These are phyloP conservation scores for Aphis craccivora DNA, from an alignment of 1,140 invertebrate species.

Conservation along the genomic window DNA sequence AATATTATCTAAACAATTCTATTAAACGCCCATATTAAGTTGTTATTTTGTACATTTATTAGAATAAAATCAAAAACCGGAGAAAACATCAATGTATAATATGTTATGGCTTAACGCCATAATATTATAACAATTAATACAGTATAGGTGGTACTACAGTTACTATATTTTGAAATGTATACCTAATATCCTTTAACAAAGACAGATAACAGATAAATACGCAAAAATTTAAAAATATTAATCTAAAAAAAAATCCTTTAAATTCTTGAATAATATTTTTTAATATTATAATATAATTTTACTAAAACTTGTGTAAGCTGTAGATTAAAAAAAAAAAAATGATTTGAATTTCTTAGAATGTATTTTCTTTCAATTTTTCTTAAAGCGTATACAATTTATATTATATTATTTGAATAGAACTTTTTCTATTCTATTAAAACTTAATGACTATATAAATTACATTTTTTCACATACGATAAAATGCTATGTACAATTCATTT, in stretches of 20 bases:
- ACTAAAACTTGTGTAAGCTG: background rate
- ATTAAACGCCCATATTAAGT: background rate
- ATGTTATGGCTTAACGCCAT: background rate
- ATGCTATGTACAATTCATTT: background rate
- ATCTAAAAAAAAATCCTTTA: background rate
- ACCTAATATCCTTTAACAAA: background rate
- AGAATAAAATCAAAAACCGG: background rate
- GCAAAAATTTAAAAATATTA: background rate
- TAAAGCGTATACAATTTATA: background rate
- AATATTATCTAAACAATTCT: background rate
- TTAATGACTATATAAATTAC: constrained; percentile 4
- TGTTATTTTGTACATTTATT: background rate
- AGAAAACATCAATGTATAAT: background rate
- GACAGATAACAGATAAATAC: background rate
- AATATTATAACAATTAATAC: background rate
- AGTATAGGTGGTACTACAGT: background rate
- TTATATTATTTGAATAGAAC: background rate
- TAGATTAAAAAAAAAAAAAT: background rate
- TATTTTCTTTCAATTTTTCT: background rate
- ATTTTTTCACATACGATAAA: background rate
- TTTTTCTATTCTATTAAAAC: background rate
- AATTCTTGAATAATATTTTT: background rate
- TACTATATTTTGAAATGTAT: background rate
- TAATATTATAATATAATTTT: background rate
- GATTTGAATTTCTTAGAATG: background rate